phyloP scores from a whole-genome alignment of 2,113 vertebrate species.

The Seriola aureovittata region DNA sequence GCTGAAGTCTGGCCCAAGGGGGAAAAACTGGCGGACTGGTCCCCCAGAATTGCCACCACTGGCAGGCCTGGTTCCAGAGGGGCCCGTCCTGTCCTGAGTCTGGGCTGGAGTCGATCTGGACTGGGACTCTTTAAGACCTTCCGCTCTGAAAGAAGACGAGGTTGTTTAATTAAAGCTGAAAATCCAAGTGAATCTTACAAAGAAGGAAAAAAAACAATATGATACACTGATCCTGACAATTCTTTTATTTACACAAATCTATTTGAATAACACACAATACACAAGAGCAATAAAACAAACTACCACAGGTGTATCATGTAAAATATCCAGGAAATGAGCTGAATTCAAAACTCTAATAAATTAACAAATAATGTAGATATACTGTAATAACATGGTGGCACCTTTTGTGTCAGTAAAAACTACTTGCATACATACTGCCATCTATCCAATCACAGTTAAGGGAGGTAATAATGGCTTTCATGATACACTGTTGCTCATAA shows the following conservation, averaged over 20 bases:
- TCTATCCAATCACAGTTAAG: too few species aligned
- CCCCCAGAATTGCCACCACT: constrained; percentile 47
- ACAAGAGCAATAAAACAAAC: neutral
- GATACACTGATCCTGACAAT: too few species aligned
- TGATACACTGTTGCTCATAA: too few species aligned
- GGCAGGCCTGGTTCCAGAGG: constrained; percentile 79
- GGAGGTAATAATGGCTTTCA: too few species aligned
- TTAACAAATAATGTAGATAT: too few species aligned
- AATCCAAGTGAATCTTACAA: neutral
- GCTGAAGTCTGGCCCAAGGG: constrained; percentile 91
- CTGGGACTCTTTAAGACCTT: constrained; percentile 92
- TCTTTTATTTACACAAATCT: neutral
- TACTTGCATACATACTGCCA: neutral
- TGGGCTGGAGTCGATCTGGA: constrained; percentile 80
- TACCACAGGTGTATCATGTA: neutral
- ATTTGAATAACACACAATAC: neutral
- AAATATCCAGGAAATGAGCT: neutral
- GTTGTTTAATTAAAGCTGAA: too few species aligned
- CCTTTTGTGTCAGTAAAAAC: too few species aligned
- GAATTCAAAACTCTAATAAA: too few species aligned
- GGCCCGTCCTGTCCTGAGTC: constrained; percentile 84
- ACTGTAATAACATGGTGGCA: too few species aligned
- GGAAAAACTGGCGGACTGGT: constrained; percentile 89
- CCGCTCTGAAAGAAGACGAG: constrained; percentile 87
- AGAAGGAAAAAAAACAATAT: neutral